These are phyloP conservation scores for Nomada lathburiana DNA, from an alignment of 2,888 invertebrate species.

Conservation along the genomic window DNA sequence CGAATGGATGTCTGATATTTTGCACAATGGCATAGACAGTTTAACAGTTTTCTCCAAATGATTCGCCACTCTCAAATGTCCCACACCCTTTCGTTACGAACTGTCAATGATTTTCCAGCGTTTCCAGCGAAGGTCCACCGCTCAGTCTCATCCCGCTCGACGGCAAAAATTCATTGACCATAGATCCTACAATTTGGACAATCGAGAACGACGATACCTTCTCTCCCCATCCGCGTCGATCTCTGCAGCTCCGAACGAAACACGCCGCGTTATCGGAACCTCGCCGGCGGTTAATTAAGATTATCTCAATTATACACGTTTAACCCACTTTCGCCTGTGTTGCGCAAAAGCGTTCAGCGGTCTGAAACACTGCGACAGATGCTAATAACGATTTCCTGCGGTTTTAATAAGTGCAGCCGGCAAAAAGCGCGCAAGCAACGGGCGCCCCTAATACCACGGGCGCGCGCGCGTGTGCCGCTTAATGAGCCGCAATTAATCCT, in stretches of 20 bases:
- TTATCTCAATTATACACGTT: slow-evolving; percentile 61
- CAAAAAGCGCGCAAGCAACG: slow-evolving; percentile 36
- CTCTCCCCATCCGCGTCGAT: background rate
- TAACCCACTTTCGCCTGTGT: slow-evolving; percentile 62
- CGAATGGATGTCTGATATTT: slow-evolving; percentile 34
- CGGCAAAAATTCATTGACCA: background rate
- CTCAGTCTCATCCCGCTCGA: background rate
- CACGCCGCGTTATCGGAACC: slow-evolving; percentile 39
- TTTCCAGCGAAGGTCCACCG: no score
- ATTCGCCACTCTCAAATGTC: background rate
- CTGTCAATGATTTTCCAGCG: no score
- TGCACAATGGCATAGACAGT: slow-evolving; percentile 1
- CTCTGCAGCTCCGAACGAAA: background rate
- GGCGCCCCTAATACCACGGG: background rate
- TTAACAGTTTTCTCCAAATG: slow-evolving; percentile 52
- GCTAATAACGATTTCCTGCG: slow-evolving; percentile 63
- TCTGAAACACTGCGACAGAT: slow-evolving; percentile 57
- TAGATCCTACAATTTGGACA: background rate
- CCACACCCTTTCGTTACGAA: no score
- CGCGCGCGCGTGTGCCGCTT: slow-evolving; percentile 18
- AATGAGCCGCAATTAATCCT: slow-evolving; percentile 53
- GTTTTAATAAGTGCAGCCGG: slow-evolving; percentile 50
- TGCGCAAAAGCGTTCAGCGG: slow-evolving; percentile 53
- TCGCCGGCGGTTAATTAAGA: slow-evolving; percentile 58
- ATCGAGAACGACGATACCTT: background rate